A percentile compares a stretch with the other conserved stretches of the same genome.
Evolutionary conservation across 1,140 invertebrate genomes (phyloP).

Genomic region (Habropoda laboriosa): DNA sequence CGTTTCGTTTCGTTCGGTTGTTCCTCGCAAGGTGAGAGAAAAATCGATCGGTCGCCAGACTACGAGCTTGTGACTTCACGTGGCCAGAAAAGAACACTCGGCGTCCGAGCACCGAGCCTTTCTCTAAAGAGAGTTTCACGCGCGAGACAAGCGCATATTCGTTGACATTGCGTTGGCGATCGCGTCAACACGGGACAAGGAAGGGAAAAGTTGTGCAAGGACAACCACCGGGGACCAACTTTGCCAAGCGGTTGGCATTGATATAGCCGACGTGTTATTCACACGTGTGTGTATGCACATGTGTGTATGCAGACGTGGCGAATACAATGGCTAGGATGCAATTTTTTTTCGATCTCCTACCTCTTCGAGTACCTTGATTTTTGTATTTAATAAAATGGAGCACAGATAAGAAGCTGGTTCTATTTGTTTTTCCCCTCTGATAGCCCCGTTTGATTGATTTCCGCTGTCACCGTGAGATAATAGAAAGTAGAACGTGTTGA

Average conservation of each 20-base stretch:
- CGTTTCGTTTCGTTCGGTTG: background rate
- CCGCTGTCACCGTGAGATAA: background rate
- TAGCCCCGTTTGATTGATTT: background rate
- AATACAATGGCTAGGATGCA: background rate
- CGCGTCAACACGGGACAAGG: background rate
- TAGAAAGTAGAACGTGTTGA: background rate
- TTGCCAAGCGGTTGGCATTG: slow-evolving; percentile 38
- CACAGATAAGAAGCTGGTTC: background rate
- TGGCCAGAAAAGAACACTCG: too few relatives aligned
- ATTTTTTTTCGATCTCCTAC: background rate
- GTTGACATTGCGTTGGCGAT: slow-evolving; percentile 38
- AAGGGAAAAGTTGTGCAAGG: slow-evolving; percentile 38
- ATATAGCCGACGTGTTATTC: slow-evolving; percentile 25
- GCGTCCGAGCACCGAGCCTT: background rate
- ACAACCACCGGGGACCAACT: slow-evolving; percentile 9
- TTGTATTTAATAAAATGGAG: background rate
- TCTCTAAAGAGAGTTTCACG: slow-evolving; percentile 25
- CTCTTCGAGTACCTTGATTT: background rate
- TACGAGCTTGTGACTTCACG: background rate
- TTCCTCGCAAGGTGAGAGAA: background rate
- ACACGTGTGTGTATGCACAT: too few relatives aligned
- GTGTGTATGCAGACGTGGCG: background rate
- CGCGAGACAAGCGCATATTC: background rate
- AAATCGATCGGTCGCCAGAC: background rate
- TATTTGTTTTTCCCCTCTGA: background rate